Conservation (phyloP, 2,113 vertebrate genomes). For the Malaclemys terrapin region DNA sequence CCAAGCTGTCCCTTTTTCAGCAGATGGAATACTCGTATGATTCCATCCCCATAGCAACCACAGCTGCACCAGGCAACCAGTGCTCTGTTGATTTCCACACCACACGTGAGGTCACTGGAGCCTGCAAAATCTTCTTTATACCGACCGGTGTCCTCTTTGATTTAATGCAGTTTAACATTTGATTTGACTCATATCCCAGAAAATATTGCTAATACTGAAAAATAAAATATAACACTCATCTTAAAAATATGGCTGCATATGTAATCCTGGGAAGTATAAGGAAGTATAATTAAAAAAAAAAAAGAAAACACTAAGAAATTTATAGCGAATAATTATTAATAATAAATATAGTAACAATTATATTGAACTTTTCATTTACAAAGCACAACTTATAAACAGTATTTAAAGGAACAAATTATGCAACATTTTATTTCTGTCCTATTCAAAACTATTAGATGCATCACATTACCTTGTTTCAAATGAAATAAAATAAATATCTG, state of each 20-base stretch:
- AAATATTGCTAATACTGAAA: neutral
- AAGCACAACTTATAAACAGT: neutral
- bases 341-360: neutral
- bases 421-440: neutral
- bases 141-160: constrained; percentile 27
- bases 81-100: constrained; percentile 65
- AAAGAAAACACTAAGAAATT: neutral
- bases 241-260: neutral
- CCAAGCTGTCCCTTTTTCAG: constrained; percentile 64
- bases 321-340: neutral
- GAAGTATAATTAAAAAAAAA: neutral
- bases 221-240: fast-evolving
- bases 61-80: constrained; percentile 64
- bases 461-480: neutral
- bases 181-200: constrained; percentile 31
- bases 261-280: neutral
- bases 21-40: constrained; percentile 76
- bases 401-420: neutral
- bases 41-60: constrained; percentile 72
- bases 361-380: neutral
- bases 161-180: constrained; percentile 19
- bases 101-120: constrained; percentile 55
- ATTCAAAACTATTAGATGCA: neutral
- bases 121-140: constrained; percentile 34
- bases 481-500: neutral